phyloP scores from a whole-genome alignment of 2,888 invertebrate genomes.

The Thera obeliscata region DNA sequence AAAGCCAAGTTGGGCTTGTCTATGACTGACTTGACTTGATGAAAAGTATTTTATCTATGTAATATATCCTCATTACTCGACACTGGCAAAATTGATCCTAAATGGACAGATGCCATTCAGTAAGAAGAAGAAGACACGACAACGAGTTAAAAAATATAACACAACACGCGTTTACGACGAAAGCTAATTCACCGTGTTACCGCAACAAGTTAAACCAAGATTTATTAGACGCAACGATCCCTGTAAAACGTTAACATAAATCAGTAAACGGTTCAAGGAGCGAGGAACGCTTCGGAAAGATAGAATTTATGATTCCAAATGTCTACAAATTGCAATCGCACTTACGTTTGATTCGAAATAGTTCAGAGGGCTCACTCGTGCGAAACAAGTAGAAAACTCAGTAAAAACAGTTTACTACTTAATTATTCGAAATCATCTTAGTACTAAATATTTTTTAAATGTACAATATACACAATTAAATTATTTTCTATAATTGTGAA shows the following conservation, averaged over 20 bases:
- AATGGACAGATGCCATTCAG: no score
- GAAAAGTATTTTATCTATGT: no score
- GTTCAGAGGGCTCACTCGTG: constrained; percentile 2
- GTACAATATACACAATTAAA: no score
- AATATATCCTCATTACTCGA: no score
- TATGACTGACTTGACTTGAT: no score
- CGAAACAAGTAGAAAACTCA: neutral
- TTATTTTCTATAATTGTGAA: no score
- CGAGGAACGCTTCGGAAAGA: constrained; percentile 50
- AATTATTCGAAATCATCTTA: no score
- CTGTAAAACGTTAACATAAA: constrained; percentile 72
- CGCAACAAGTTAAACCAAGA: constrained; percentile 74
- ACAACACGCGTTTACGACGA: constrained; percentile 52
- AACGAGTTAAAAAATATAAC: constrained; percentile 33
- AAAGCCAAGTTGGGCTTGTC: no score
- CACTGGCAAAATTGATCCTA: no score
- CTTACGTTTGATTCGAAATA: constrained; percentile 14
- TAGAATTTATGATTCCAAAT: constrained; percentile 49
- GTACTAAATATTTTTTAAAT: no score
- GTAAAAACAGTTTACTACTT: neutral
- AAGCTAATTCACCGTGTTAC: constrained; percentile 59
- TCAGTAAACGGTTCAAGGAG: constrained; percentile 63
- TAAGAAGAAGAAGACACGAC: constrained; percentile 1
- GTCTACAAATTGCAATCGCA: constrained; percentile 38
- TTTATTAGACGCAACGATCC: constrained; percentile 74